Evolutionary conservation across 2,888 invertebrate species (phyloP), one percentile per base, ranked within the genome.

Genomic region (Nymphalis polychloros): DNA sequence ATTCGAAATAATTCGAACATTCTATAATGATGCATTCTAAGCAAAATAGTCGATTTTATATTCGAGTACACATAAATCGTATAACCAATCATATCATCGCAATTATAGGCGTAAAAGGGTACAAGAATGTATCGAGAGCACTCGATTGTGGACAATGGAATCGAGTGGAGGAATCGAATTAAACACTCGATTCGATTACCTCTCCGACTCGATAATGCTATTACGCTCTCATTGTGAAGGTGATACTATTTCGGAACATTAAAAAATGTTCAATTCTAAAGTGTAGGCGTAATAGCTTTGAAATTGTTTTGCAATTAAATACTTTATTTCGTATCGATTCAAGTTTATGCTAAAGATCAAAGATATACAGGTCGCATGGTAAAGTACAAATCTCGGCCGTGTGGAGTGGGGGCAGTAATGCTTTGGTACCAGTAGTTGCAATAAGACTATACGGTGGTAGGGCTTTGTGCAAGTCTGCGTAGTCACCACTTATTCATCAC

Each of bases 151-250:
- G 41, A 72, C 73, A 75, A 73, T 72, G 63, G 72, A 69, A 71
- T 69, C 72, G 70, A 72, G 72, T 67, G 73, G 70, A 64, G 64
- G 75, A 78, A 80, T 80, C 79, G 76, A 78, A 81, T 81, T 80
- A 81, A 76, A 68, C 76, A 75, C 81, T 81, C 77, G 76, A 79
- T 78, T 70, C 73, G 72, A 75, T 73, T 67, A 73, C 75, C 73
- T 67, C 73, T 77, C 71, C 69, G 71, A 69, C 74, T 72, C 68
- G 72, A 72, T 78, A 78, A 78, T 75, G 77, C 69, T 70, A 78
- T 81, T 81, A 79, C 70, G 74, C 72, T 71, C 77, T 78, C 13
- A 4, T 31, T 2, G 41, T 23, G 53, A 23, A 55, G 55, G 57
- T 57, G 57, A 57, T 57, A 41, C 7, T 8, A 41, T 19, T 57